Percentiles rank a stretch among this genome's conserved stretches.
phyloP scores from a whole-genome alignment of 1,140 invertebrate species.

The Drosophila malerkotliana region DNA sequence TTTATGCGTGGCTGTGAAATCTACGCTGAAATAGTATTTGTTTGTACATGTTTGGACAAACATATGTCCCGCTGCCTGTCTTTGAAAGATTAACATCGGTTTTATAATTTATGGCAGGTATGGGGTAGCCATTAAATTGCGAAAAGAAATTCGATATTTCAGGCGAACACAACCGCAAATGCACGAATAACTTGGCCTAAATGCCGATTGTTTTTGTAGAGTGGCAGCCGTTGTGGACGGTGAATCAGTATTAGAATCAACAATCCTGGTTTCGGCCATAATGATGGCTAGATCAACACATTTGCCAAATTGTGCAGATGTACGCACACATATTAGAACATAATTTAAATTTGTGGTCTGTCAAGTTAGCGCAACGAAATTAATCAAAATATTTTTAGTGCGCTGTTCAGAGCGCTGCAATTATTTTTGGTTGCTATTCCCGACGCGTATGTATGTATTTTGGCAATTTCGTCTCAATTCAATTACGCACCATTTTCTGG shows the following conservation, averaged over 20 bases:
- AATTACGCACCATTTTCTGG: conserved; percentile 14
- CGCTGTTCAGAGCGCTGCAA: conserved; percentile 6
- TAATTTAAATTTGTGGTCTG: conserved; percentile 56
- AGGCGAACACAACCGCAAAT: conserved; percentile 56
- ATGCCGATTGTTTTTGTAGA: conserved; percentile 24
- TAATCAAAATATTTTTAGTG: conserved; percentile 37
- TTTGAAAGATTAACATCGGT: conserved; percentile 64
- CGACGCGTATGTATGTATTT: background rate
- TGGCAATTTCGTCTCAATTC: conserved; percentile 16
- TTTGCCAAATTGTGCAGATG: conserved; percentile 29
- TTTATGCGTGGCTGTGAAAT: conserved; percentile 39
- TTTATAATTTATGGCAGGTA: conserved; percentile 74
- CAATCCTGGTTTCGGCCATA: conserved; percentile 26
- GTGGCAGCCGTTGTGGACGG: conserved; percentile 6
- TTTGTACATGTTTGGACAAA: conserved; percentile 33
- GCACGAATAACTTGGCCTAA: conserved; percentile 43
- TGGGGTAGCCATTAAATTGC: conserved; percentile 3
- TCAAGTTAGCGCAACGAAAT: conserved; percentile 36
- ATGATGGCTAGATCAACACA: conserved; percentile 30
- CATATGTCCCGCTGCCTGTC: conserved; percentile 52
- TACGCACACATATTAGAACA: conserved; percentile 29
- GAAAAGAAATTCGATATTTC: conserved; percentile 55
- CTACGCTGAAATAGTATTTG: conserved; percentile 33
- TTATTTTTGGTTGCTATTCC: conserved; percentile 17
- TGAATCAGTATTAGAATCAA: conserved; percentile 12